Evolutionary conservation across 2,113 vertebrate species (phyloP).

Genomic region (Entomyzon cyanotis): DNA sequence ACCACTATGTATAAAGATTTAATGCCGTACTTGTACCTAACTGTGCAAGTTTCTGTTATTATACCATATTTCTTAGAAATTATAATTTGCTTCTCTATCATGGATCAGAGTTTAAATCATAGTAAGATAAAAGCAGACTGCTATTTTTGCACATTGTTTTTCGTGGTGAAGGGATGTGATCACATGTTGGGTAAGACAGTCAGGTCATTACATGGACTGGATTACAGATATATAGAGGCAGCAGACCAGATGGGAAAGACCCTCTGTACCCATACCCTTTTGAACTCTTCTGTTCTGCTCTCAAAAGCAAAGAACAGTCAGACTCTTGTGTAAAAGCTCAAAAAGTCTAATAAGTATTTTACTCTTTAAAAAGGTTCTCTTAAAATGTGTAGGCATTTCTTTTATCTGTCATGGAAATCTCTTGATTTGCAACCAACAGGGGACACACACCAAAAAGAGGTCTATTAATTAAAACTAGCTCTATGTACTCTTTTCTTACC

Average conservation of each 20-base stretch:
- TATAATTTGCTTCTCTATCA: not conserved
- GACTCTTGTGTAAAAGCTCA: not conserved
- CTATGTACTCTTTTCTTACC: not conserved
- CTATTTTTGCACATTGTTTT: not conserved
- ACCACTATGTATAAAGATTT: not conserved
- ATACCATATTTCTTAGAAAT: not conserved
- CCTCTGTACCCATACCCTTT: not conserved
- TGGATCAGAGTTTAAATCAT: not conserved
- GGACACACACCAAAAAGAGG: fast-evolving
- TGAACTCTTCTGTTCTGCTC: not conserved
- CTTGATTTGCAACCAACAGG: not conserved
- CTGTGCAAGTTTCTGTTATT: not conserved
- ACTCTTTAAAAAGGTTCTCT: not conserved
- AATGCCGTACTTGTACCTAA: not conserved
- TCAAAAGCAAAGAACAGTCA: not conserved
- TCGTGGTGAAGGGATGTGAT: not conserved
- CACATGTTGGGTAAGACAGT: not conserved
- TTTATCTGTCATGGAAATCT: not conserved
- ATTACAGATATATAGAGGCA: not conserved
- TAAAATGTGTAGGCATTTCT: not conserved
- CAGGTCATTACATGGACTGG: not conserved
- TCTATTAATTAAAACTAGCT: not conserved
- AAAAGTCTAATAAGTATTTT: not conserved
- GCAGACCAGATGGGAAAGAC: not conserved
- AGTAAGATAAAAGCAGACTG: not conserved